A percentile compares a stretch with the other conserved stretches of the same genome.
Evolutionary conservation across 2,888 invertebrate genomes (phyloP).

Genomic region (Lypha dubia): DNA sequence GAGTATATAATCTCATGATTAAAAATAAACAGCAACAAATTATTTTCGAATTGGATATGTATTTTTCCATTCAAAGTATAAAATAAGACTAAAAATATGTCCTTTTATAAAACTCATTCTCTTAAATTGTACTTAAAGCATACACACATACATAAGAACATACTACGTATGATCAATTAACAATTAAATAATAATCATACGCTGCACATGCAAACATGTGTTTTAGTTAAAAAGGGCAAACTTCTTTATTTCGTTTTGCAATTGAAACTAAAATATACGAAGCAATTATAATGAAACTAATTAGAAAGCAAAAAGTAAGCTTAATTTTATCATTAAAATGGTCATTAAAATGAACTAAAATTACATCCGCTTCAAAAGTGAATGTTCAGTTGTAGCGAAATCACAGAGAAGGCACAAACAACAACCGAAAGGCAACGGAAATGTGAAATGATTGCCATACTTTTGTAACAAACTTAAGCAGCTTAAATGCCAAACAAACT

Average conservation of each 20-base stretch:
- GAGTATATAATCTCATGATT: too few relatives aligned
- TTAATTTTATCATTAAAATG: constrained; percentile 69
- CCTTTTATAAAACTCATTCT: background rate
- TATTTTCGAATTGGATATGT: too few relatives aligned
- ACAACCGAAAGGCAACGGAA: constrained; percentile 36
- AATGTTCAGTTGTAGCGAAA: constrained; percentile 35
- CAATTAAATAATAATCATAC: constrained; percentile 59
- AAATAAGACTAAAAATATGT: background rate
- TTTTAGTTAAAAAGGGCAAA: constrained; percentile 6
- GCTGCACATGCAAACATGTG: constrained; percentile 7
- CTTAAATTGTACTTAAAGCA: background rate
- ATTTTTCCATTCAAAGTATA: background rate
- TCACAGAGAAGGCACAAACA: background rate
- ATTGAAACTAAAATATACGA: constrained; percentile 48
- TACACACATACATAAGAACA: background rate
- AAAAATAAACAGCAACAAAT: too few relatives aligned
- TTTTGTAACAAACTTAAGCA: constrained; percentile 63
- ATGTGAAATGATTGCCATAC: constrained; percentile 40
- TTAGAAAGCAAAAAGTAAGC: constrained; percentile 62
- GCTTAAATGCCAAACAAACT: constrained; percentile 63
- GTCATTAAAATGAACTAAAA: constrained; percentile 69
- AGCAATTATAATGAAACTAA: constrained; percentile 69
- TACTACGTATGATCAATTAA: constrained; percentile 45
- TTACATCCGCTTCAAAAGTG: constrained; percentile 55
- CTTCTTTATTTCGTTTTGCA: constrained; percentile 2